Conservation (phyloP, 2,888 invertebrate species). For the Caenorhabditis virilis region DNA sequence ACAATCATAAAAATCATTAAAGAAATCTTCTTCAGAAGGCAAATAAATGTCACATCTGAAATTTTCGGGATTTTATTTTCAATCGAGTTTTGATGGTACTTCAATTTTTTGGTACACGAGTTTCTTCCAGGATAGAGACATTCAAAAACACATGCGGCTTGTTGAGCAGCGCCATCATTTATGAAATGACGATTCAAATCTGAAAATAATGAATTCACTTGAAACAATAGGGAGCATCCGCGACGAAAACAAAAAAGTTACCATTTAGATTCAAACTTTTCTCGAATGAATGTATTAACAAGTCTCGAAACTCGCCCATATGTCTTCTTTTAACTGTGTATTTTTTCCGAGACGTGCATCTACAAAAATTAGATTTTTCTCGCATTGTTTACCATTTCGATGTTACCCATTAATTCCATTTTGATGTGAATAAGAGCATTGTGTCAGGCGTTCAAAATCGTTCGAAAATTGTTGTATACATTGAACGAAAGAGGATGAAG, state of each 20-base stretch:
- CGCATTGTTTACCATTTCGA: background rate
- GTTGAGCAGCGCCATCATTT: constrained; percentile 18
- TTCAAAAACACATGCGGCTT: constrained; percentile 30
- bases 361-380: background rate
- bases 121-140: constrained; percentile 34
- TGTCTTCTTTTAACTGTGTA: constrained; percentile 10
- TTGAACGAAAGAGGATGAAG: constrained; percentile 10
- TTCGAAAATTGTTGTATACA: constrained; percentile 15
- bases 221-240: background rate
- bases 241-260: too few relatives aligned
- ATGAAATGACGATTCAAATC: constrained; percentile 15
- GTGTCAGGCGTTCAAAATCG: constrained; percentile 15
- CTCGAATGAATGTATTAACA: constrained; percentile 16
- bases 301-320: constrained; percentile 28
- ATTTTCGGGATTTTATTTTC: too few relatives aligned
- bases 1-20: constrained; percentile 14
- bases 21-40: constrained; percentile 24
- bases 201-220: constrained; percentile 1
- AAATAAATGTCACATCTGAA: constrained; percentile 30
- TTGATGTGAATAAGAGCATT: constrained; percentile 13
- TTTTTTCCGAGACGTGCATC: constrained; percentile 16
- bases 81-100: too few relatives aligned
- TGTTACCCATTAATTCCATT: constrained; percentile 16
- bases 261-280: constrained; percentile 10
- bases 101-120: constrained; percentile 19